These are phyloP conservation scores for Muntiacus muntjak DNA, from an alignment of 2,113 vertebrate genomes.

Conservation along the genomic window DNA sequence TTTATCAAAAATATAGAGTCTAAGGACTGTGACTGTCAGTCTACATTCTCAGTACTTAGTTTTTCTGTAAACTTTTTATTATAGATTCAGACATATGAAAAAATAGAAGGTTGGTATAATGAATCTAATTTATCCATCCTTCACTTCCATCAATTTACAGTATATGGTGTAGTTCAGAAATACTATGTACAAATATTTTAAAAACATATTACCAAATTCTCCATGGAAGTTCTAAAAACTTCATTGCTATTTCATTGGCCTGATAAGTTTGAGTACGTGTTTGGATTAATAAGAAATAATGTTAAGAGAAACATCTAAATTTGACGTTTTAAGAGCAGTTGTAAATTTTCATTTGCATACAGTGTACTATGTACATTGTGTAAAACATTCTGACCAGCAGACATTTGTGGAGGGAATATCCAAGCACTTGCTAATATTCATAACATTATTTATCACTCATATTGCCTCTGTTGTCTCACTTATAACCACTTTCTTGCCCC, in stretches of 20 bases:
- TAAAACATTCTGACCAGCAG: background rate
- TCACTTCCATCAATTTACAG: background rate
- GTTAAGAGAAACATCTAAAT: background rate
- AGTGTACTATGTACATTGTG: background rate
- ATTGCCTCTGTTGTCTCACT: background rate
- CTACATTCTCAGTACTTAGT: background rate
- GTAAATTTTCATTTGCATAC: background rate
- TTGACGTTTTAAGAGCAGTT: background rate
- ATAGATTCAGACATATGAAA: background rate
- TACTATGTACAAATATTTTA: background rate
- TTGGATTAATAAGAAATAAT: conserved; percentile 16
- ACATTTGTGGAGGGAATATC: background rate
- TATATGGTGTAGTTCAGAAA: background rate
- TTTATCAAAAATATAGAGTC: background rate
- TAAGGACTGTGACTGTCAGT: background rate
- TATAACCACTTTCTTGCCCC: background rate
- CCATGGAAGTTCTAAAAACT: conserved; percentile 20
- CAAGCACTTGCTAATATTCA: background rate
- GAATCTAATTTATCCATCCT: background rate
- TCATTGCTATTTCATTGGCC: background rate
- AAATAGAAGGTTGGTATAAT: background rate
- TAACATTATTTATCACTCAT: background rate
- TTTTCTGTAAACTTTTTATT: background rate
- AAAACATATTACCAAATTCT: background rate
- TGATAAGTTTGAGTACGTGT: background rate